A percentile compares a stretch with the other conserved stretches of the same genome.
Evolutionary conservation across 2,797 vertebrate species (phyloP).

Genomic region (Lepus townsendii): DNA sequence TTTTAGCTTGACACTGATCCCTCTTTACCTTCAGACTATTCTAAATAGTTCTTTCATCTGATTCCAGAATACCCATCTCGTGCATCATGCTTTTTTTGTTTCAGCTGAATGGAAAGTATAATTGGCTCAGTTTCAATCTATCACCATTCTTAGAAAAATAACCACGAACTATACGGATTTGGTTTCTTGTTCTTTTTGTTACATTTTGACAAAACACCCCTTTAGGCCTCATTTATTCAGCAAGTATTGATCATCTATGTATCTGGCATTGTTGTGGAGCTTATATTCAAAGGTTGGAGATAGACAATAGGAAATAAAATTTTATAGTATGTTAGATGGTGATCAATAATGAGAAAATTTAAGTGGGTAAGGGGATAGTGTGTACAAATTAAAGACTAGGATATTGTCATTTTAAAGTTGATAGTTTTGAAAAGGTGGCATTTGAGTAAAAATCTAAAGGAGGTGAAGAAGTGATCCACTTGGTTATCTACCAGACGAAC

Average conservation of each 20-base stretch:
- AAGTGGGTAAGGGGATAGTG: neutral
- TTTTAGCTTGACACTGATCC: slow-evolving; percentile 45
- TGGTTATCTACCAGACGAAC: neutral
- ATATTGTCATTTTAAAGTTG: slow-evolving; percentile 40
- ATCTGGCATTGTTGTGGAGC: neutral
- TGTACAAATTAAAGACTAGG: neutral
- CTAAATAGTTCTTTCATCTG: slow-evolving; percentile 27
- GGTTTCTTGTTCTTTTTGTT: slow-evolving; percentile 43
- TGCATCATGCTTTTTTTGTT: slow-evolving; percentile 35
- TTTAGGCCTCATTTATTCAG: neutral
- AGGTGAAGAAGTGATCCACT: neutral
- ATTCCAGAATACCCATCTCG: slow-evolving; percentile 40
- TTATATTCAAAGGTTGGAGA: slow-evolving; percentile 29
- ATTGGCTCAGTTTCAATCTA: neutral
- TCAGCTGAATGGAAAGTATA: slow-evolving; percentile 39
- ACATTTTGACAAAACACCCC: slow-evolving; percentile 37
- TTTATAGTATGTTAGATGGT: neutral
- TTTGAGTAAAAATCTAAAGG: slow-evolving; percentile 38
- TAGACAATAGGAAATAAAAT: slow-evolving; percentile 47
- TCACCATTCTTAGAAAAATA: slow-evolving; percentile 64
- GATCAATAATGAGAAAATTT: slow-evolving; percentile 26
- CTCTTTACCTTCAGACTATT: slow-evolving; percentile 21
- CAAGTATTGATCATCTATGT: slow-evolving; percentile 10
- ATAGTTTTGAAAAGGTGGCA: neutral
- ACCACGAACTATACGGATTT: slow-evolving; percentile 18